These are phyloP conservation scores for Scolopax rusticola DNA, from an alignment of 2,797 vertebrate species.

Conservation along the genomic window DNA sequence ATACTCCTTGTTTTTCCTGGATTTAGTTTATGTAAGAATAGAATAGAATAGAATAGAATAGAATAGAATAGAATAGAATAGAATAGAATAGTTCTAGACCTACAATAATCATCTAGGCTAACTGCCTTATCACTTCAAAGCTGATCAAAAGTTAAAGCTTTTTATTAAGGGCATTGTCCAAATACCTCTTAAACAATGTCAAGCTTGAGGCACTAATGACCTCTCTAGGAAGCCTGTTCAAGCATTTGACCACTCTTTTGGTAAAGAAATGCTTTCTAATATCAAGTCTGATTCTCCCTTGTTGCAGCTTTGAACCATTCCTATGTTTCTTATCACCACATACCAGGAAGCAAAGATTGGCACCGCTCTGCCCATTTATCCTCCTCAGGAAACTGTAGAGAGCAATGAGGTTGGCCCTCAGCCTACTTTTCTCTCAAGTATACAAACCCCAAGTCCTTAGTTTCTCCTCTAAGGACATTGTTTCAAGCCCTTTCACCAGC, in stretches of 20 bases:
- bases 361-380: not conserved
- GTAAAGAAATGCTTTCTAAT: not conserved
- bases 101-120: not conserved
- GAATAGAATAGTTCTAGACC: not conserved
- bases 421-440: not conserved
- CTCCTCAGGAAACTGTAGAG: not conserved
- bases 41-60: not conserved
- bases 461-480: not conserved
- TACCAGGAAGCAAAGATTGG: not conserved
- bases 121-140: not conserved
- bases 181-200: not conserved
- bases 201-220: fast-evolving
- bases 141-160: not conserved
- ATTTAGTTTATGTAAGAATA: not conserved
- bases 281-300: not conserved
- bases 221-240: not conserved
- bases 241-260: not conserved
- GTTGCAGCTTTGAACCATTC: not conserved
- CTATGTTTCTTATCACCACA: fast-evolving
- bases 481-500: not conserved
- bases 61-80: not conserved
- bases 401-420: not conserved
- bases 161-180: not conserved
- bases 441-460: not conserved
- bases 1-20: not conserved